A percentile compares a stretch with the other conserved stretches of the same genome.
Conservation (phyloP, 2,888 invertebrate genomes). For the Drosophila rubida region DNA sequence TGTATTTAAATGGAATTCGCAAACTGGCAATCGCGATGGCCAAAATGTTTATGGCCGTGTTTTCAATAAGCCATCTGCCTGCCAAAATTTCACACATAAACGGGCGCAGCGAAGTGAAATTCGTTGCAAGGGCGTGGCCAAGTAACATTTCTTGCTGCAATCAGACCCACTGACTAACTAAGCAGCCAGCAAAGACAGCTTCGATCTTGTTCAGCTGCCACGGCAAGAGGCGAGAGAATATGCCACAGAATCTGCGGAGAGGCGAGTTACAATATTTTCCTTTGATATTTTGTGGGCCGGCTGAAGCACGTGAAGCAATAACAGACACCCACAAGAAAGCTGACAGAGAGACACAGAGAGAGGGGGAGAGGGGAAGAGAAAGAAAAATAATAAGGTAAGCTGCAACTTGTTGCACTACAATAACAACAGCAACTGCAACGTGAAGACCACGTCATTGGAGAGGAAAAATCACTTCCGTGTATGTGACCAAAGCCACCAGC, state of each 20-base stretch:
- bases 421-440: conserved; percentile 25
- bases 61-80: not conserved
- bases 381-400: conserved; percentile 21
- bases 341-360: too few relatives aligned
- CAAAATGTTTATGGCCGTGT: not conserved
- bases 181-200: conserved; percentile 34
- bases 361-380: too few relatives aligned
- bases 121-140: conserved; percentile 73
- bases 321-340: conserved; percentile 54
- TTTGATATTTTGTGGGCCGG: conserved; percentile 39
- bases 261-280: conserved; percentile 26
- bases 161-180: conserved; percentile 60
- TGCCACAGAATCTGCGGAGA: conserved; percentile 38
- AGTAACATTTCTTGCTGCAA: conserved; percentile 38
- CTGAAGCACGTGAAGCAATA: conserved; percentile 65
- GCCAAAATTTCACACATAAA: conserved; percentile 55
- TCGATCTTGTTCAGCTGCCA: conserved; percentile 70
- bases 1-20: not conserved
- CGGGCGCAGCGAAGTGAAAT: conserved; percentile 50
- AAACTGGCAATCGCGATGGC: not conserved
- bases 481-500: conserved; percentile 76
- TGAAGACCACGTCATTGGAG: conserved; percentile 68
- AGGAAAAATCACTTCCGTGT: conserved; percentile 80
- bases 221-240: conserved; percentile 16
- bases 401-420: conserved; percentile 62